A percentile compares a stretch with the other conserved stretches of the same genome.
phyloP scores from a whole-genome alignment of 2,797 vertebrate genomes.

The Brachyalestes nurse region DNA sequence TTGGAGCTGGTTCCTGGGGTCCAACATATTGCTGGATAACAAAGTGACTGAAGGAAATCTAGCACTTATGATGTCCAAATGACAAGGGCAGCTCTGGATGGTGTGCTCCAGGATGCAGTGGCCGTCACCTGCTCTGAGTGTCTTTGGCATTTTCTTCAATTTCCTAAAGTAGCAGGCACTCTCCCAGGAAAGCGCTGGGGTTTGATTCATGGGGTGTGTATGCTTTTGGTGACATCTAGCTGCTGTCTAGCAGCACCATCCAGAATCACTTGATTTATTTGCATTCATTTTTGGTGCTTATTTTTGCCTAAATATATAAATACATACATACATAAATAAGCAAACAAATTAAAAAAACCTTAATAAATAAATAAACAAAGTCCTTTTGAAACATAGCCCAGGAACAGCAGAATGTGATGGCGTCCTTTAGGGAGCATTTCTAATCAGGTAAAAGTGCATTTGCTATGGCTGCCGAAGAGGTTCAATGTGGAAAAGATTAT shows the following conservation, averaged over 20 bases:
- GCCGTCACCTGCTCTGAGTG: constrained; percentile 38
- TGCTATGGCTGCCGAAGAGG: constrained; percentile 33
- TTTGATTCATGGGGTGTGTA: constrained; percentile 25
- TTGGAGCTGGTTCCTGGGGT: background rate
- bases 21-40: too few species aligned
- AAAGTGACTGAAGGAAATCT: constrained; percentile 31
- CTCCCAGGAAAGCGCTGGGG: constrained; percentile 3
- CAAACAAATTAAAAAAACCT: background rate
- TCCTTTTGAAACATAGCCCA: constrained; percentile 12
- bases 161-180: constrained; percentile 2
- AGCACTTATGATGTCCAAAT: constrained; percentile 47
- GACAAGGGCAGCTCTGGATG: constrained; percentile 16
- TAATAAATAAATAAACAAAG: constrained; percentile 12
- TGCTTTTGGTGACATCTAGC: constrained; percentile 15
- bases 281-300: background rate
- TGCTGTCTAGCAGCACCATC: constrained; percentile 13
- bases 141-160: constrained; percentile 15
- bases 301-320: background rate
- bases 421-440: constrained; percentile 19
- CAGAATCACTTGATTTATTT: constrained; percentile 17
- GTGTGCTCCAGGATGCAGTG: constrained; percentile 29
- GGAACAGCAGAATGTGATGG: constrained; percentile 43
- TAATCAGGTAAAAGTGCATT: constrained; percentile 49
- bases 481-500: constrained; percentile 55
- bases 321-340: background rate